Evolutionary conservation across 2,797 vertebrate genomes (phyloP).

Genomic region (Hyperoplus lanceolatus): DNA sequence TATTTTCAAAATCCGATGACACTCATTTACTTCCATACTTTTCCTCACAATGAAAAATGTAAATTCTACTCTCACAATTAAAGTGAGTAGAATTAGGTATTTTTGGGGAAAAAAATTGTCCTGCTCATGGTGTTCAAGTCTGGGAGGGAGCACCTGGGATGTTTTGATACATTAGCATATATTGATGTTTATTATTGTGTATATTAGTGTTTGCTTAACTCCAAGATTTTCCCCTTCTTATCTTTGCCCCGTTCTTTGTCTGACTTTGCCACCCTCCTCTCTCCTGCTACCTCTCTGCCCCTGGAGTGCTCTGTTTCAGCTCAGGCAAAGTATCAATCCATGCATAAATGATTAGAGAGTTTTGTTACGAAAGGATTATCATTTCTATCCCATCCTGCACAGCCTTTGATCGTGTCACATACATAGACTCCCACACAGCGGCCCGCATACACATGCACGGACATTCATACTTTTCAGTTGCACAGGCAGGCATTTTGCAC

Average conservation of each 20-base stretch:
- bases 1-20: too few relatives aligned
- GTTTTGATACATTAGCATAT: conserved; percentile 40
- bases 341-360: conserved; percentile 69
- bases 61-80: neutral
- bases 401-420: conserved; percentile 52
- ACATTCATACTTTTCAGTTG: conserved; percentile 9
- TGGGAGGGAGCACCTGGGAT: neutral
- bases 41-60: neutral
- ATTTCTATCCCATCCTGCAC: conserved; percentile 47
- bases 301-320: conserved; percentile 38
- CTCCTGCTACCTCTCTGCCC: conserved; percentile 6
- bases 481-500: neutral
- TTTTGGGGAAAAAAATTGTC: neutral
- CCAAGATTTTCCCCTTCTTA: conserved; percentile 20
- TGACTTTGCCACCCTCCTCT: conserved; percentile 16
- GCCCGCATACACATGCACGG: neutral
- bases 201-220: conserved; percentile 41
- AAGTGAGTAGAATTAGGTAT: neutral
- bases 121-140: conserved; percentile 1
- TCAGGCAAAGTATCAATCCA: conserved; percentile 51
- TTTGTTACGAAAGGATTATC: conserved; percentile 61
- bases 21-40: too few relatives aligned
- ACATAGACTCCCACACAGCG: neutral
- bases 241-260: conserved; percentile 30
- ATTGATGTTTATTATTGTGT: conserved; percentile 22